Evolutionary conservation across 2,797 vertebrate species (phyloP).

Genomic region (Philypnodon macrostomus): DNA sequence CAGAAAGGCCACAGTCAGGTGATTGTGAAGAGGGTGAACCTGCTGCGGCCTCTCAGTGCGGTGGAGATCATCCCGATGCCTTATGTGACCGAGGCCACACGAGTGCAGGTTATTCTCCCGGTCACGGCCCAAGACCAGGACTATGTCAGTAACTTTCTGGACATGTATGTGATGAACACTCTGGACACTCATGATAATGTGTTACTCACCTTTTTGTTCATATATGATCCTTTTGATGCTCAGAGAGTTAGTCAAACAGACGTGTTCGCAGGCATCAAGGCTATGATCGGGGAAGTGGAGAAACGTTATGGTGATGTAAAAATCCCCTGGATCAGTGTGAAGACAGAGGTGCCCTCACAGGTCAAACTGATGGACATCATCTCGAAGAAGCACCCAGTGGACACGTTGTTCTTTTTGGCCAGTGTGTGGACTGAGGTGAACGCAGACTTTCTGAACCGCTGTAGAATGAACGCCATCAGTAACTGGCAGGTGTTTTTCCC

Average conservation of each 20-base stretch:
- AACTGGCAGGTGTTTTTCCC: constrained; percentile 98
- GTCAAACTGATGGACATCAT: constrained; percentile 96
- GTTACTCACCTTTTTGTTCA: constrained; percentile 88
- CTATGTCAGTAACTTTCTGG: constrained; percentile 86
- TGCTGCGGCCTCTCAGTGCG: constrained; percentile 88
- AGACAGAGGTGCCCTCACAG: constrained; percentile 91
- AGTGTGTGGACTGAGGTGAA: constrained; percentile 91
- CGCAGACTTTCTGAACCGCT: constrained; percentile 90
- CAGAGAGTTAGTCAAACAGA: constrained; percentile 86
- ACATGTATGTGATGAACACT: constrained; percentile 88
- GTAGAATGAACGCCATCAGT: constrained; percentile 95
- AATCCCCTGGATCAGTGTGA: constrained; percentile 93
- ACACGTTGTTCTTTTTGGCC: constrained; percentile 92
- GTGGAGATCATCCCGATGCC: constrained; percentile 98
- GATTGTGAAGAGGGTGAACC: constrained; percentile 86
- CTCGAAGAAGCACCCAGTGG: constrained; percentile 96
- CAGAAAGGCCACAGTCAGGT: constrained; percentile 90
- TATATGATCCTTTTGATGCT: constrained; percentile 89
- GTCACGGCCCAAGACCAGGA: constrained; percentile 83
- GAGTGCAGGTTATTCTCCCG: constrained; percentile 92
- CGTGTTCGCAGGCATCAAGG: constrained; percentile 88
- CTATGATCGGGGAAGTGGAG: constrained; percentile 88
- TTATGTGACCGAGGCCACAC: constrained; percentile 92
- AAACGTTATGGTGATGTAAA: constrained; percentile 87
- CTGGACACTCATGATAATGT: constrained; percentile 91